Conservation (phyloP, 2,888 invertebrate genomes). For the Apamea sordens region DNA sequence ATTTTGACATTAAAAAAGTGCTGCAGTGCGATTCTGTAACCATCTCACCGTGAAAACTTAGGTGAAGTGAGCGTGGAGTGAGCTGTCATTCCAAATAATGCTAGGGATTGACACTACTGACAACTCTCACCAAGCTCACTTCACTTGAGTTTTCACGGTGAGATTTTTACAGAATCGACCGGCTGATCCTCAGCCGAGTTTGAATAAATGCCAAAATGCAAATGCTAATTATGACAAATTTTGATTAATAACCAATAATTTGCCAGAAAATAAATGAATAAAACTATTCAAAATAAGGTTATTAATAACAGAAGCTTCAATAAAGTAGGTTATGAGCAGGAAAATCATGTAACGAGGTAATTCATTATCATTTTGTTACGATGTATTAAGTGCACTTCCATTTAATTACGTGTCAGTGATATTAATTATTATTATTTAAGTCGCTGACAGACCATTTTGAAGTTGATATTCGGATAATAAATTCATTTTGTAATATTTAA, state of each 20-base stretch:
- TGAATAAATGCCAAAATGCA: too few relatives aligned
- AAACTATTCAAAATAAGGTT: background rate
- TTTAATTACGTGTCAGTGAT: constrained; percentile 31
- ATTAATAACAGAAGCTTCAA: background rate
- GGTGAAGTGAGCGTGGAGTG: too few relatives aligned
- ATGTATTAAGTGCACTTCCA: constrained; percentile 14
- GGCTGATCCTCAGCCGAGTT: background rate
- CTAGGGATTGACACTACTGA: too few relatives aligned
- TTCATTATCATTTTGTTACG: constrained; percentile 5
- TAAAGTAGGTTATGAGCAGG: constrained; percentile 11
- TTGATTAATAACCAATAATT: background rate
- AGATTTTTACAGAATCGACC: too few relatives aligned
- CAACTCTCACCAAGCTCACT: too few relatives aligned
- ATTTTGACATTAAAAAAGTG: background rate
- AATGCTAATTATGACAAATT: background rate
- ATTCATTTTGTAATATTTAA: constrained; percentile 1
- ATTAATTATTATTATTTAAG: constrained; percentile 17
- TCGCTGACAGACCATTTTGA: background rate
- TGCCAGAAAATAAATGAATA: too few relatives aligned
- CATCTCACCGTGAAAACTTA: too few relatives aligned
- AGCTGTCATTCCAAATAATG: too few relatives aligned
- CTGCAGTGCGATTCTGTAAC: too few relatives aligned
- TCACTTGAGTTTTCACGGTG: too few relatives aligned
- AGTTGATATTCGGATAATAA: background rate
- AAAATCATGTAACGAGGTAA: constrained; percentile 16